Base-by-base conservation (phyloP, 64 coral and sea anemone genomes). In the Platygyra sinensis region DNA sequence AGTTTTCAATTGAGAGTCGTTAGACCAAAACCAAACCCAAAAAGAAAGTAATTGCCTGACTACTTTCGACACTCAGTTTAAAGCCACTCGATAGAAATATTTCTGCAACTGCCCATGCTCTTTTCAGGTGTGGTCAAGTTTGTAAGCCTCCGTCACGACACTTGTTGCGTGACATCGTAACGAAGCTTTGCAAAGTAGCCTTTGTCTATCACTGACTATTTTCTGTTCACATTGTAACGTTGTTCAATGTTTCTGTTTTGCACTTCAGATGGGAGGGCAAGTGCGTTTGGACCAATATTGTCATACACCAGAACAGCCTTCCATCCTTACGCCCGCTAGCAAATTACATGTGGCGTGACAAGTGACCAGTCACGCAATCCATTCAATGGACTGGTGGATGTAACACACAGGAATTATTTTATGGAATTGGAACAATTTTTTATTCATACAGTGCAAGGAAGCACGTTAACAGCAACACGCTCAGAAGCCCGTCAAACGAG, bases 221-320 rank as follows among this genome's bases (percentile, higher is more conserved):
- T 27, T 80, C 49, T 59, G 13, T 60, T 30, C 51, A n/a, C 50
- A 30, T 28, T 30, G 54, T 57, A 2, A 57, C 54, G 10, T 57
- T 15, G 15, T 27, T n/a, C n/a, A 11, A 15, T 83, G 28, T 64
- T 62, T 50, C 71, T 71, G 33, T 50, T 51, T 38, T 77, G 38
- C 14, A 16, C 36, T 85, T 49, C 81, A 85, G 81, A 85, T 17
- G 78, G 52, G 10, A 62, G 81, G 8, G 10, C 81, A 17, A 85
- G 81, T 28, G 60, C 62, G 6, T 85, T 85, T 85, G 81, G 81
- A 85, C 81, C 81, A 72, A 85, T 85, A 49, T 51, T 85, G 81
- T 71, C 81, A 51, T 85, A 85, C 63, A 85, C 81, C 62, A 85
- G 81, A 72, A 72, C 81, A 50, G 63, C 81, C 10, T 85, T 85